These are phyloP conservation scores for Phytoseiulus persimilis DNA, from an alignment of 2,888 invertebrate species.

Conservation along the genomic window DNA sequence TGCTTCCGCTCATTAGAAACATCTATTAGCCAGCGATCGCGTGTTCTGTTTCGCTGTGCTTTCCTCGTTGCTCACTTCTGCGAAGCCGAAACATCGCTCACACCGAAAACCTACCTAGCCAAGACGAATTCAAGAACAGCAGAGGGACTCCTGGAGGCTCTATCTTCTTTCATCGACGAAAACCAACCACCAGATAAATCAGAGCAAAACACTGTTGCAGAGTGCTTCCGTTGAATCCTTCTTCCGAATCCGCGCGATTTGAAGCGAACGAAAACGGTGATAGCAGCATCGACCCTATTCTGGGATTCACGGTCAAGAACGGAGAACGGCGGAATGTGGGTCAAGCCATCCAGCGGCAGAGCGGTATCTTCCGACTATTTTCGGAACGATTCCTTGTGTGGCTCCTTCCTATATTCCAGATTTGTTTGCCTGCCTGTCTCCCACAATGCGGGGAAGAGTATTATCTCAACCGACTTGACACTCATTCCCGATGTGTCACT, in stretches of 20 bases:
- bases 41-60: too few species aligned
- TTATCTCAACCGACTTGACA: too few species aligned
- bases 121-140: too few species aligned
- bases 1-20: too few species aligned
- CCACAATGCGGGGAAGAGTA: neutral
- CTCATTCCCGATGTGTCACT: too few species aligned
- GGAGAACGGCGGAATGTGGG: neutral
- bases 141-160: too few species aligned
- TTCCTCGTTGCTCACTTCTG: too few species aligned
- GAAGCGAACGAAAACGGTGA: neutral
- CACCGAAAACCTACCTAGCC: too few species aligned
- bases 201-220: neutral
- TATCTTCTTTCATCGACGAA: too few species aligned
- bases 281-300: neutral
- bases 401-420: neutral
- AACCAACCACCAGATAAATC: too few species aligned
- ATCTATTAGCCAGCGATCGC: too few species aligned
- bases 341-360: neutral
- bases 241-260: neutral
- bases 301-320: neutral
- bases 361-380: neutral
- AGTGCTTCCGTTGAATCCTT: neutral
- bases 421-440: neutral
- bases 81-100: too few species aligned
- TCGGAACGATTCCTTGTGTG: neutral